These are phyloP conservation scores for Halocaridina rubra DNA, from an alignment of 2,888 invertebrate genomes.

Conservation along the genomic window DNA sequence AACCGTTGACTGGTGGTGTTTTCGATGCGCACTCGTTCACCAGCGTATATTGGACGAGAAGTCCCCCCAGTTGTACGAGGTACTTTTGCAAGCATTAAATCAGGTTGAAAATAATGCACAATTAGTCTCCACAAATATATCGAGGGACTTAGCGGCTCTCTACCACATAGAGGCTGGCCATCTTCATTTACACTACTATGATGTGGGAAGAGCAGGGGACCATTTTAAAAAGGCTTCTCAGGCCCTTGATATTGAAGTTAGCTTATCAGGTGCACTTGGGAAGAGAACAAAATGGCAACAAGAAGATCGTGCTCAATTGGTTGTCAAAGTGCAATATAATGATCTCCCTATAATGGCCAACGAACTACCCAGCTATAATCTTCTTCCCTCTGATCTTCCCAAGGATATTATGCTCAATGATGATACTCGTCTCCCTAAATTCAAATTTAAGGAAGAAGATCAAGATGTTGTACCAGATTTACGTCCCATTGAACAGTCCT, in stretches of 20 bases:
- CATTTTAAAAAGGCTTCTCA: constrained; percentile 76
- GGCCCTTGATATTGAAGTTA: constrained; percentile 76
- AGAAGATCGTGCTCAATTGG: constrained; percentile 84
- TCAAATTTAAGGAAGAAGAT: constrained; percentile 54
- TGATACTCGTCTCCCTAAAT: constrained; percentile 48
- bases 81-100: constrained; percentile 28
- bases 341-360: constrained; percentile 32
- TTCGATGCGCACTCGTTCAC: constrained; percentile 39
- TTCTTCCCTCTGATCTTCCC: constrained; percentile 55
- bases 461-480: constrained; percentile 54
- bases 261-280: constrained; percentile 80
- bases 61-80: constrained; percentile 44
- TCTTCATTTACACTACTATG: constrained; percentile 80
- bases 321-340: constrained; percentile 73
- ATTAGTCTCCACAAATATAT: not conserved
- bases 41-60: constrained; percentile 59
- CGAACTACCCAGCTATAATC: constrained; percentile 31
- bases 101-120: constrained; percentile 34
- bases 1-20: constrained; percentile 58
- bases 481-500: constrained; percentile 55
- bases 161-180: constrained; percentile 75
- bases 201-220: constrained; percentile 78
- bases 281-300: constrained; percentile 91
- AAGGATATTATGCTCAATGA: constrained; percentile 57
- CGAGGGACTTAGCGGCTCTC: constrained; percentile 66